phyloP scores from a whole-genome alignment of 2,888 invertebrate genomes.

The Orthosia incerta region DNA sequence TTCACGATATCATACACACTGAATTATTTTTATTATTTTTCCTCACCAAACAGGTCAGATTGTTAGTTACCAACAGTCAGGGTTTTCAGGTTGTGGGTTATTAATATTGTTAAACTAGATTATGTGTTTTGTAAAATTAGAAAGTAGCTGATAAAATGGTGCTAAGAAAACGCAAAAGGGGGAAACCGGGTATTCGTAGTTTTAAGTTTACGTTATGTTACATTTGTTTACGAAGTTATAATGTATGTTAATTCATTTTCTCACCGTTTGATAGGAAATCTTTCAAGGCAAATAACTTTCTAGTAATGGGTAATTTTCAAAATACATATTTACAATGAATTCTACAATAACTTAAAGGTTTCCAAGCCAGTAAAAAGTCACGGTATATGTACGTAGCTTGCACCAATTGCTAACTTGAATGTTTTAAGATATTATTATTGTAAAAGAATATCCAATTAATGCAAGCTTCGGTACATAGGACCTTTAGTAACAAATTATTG shows the following conservation, averaged over 20 bases:
- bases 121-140: conserved; percentile 24
- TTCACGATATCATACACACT: no score
- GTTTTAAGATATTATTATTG: background rate
- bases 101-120: conserved; percentile 4
- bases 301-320: no score
- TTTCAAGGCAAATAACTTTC: background rate
- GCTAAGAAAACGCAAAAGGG: conserved; percentile 79
- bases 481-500: background rate
- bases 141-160: conserved; percentile 83
- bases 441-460: background rate
- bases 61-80: conserved; percentile 77
- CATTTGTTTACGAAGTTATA: conserved; percentile 20
- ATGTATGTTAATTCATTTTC: background rate
- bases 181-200: conserved; percentile 74
- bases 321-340: background rate
- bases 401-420: background rate
- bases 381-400: background rate
- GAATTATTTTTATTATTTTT: background rate
- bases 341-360: background rate
- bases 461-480: background rate
- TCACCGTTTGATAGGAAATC: background rate
- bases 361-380: background rate
- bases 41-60: conserved; percentile 32
- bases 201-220: conserved; percentile 30
- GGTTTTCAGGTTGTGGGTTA: conserved; percentile 80